Percentiles rank a stretch among this genome's conserved stretches.
Conservation (phyloP, 2,113 vertebrate genomes). For the Coryphaenoides rupestris region DNA sequence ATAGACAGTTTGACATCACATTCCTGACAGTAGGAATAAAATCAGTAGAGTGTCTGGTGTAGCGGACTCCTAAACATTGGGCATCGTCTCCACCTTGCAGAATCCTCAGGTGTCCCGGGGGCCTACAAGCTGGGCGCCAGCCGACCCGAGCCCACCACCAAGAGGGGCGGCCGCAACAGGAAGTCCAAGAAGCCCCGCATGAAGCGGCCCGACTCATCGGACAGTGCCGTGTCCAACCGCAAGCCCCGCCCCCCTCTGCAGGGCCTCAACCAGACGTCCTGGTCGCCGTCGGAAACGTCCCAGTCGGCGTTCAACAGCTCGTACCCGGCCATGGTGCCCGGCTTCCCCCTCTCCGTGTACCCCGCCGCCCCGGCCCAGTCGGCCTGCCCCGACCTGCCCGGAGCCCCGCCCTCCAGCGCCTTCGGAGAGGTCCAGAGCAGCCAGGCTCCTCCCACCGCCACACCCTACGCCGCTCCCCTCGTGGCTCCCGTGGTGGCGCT, state of each 20-base stretch:
- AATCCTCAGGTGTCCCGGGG: slow-evolving; percentile 35
- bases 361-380: slow-evolving; percentile 72
- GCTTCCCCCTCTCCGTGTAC: slow-evolving; percentile 74
- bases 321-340: slow-evolving; percentile 78
- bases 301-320: slow-evolving; percentile 78
- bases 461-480: slow-evolving; percentile 73
- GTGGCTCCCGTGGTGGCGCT: slow-evolving; percentile 83
- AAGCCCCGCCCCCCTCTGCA: slow-evolving; percentile 75
- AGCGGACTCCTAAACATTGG: too few relatives aligned
- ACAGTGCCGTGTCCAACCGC: slow-evolving; percentile 78
- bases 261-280: slow-evolving; percentile 83
- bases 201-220: slow-evolving; percentile 83
- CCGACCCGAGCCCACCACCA: slow-evolving; percentile 56
- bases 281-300: slow-evolving; percentile 83
- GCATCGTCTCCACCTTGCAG: slow-evolving; percentile 11
- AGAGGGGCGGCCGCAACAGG: slow-evolving; percentile 78
- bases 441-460: slow-evolving; percentile 58
- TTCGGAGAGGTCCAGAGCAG: slow-evolving; percentile 64
- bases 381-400: slow-evolving; percentile 50
- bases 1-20: too few relatives aligned
- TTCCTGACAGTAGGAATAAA: too few relatives aligned
- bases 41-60: too few relatives aligned
- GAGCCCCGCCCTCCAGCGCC: slow-evolving; percentile 56
- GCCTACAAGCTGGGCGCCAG: slow-evolving; percentile 51
- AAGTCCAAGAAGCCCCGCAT: slow-evolving; percentile 83